Conservation (phyloP, 1,140 invertebrate species). For the Bombus picipes region DNA sequence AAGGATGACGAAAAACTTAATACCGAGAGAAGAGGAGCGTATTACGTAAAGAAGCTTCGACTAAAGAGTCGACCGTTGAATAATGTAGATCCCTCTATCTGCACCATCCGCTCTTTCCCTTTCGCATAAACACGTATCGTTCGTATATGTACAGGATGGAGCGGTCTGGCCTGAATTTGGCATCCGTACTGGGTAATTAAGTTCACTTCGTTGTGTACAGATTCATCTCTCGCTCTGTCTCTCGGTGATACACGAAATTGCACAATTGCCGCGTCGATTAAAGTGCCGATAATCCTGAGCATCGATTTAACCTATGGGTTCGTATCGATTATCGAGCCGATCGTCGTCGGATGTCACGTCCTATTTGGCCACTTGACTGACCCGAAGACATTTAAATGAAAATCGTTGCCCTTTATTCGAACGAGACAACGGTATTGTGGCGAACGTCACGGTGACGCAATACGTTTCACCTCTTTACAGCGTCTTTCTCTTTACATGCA, state of each 20-base stretch:
- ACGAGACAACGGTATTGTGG: background rate
- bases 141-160: constrained; percentile 23
- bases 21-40: constrained; percentile 5
- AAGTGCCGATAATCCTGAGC: constrained; percentile 57
- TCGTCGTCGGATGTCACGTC: constrained; percentile 48
- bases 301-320: constrained; percentile 60
- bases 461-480: background rate
- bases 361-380: constrained; percentile 49
- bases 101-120: background rate
- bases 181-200: constrained; percentile 51
- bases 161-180: constrained; percentile 44
- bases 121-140: constrained; percentile 54
- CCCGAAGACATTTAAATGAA: constrained; percentile 45
- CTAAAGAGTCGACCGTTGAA: constrained; percentile 30
- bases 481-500: too few relatives aligned
- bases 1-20: constrained; percentile 25
- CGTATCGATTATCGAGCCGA: constrained; percentile 60
- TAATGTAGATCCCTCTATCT: constrained; percentile 34
- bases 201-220: constrained; percentile 27
- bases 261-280: constrained; percentile 49
- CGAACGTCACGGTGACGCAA: background rate
- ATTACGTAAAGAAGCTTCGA: constrained; percentile 37
- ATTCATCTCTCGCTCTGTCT: background rate
- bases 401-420: constrained; percentile 43
- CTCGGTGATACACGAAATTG: constrained; percentile 49